These are phyloP conservation scores for Dicrostonyx torquatus DNA, from an alignment of 2,797 vertebrate genomes.

Conservation along the genomic window DNA sequence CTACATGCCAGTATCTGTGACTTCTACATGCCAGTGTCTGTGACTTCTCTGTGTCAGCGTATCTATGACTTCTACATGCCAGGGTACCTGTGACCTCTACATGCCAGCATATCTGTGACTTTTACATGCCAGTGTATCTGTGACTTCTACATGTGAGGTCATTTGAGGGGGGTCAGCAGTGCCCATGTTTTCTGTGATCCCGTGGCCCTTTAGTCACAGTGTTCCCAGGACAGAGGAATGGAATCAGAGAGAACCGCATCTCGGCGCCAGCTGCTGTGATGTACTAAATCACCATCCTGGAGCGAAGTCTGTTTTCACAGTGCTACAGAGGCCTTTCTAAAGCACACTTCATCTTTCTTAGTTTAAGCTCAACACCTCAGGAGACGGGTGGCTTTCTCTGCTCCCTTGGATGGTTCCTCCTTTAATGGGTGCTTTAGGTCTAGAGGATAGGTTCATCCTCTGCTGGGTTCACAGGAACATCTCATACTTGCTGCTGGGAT, in stretches of 20 bases:
- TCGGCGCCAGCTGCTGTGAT: conserved; percentile 79
- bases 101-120: no score
- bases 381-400: conserved; percentile 75
- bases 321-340: conserved; percentile 70
- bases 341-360: conserved; percentile 81
- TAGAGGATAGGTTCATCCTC: conserved; percentile 39
- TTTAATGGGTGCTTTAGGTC: conserved; percentile 72
- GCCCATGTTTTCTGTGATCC: conserved; percentile 41
- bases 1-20: no score
- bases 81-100: no score
- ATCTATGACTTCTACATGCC: not conserved
- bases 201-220: conserved; percentile 59
- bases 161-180: conserved; percentile 4
- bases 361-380: conserved; percentile 83
- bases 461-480: conserved; percentile 48
- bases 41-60: no score
- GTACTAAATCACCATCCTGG: conserved; percentile 78
- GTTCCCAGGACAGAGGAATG: conserved; percentile 12
- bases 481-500: conserved; percentile 61
- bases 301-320: conserved; percentile 77
- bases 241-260: conserved; percentile 68
- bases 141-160: not conserved
- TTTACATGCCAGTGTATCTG: not conserved
- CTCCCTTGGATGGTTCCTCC: conserved; percentile 65
- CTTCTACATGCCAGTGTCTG: no score